Evolutionary conservation across 2,797 vertebrate species (phyloP).

Genomic region (Sebastes minor): DNA sequence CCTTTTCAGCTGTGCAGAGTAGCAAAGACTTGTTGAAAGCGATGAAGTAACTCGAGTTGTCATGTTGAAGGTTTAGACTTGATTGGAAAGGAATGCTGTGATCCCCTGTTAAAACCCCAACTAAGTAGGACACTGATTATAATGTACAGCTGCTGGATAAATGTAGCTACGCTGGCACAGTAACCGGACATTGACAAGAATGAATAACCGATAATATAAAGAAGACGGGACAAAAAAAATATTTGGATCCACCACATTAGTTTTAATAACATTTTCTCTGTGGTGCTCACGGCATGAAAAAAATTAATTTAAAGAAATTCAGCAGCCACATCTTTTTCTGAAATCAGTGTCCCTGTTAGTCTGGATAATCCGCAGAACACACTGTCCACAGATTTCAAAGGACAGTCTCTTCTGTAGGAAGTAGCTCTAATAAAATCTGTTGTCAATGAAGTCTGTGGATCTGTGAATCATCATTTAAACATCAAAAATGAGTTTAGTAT

Average conservation of each 20-base stretch:
- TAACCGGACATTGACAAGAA: not conserved
- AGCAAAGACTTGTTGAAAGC: not conserved
- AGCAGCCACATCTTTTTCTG: not conserved
- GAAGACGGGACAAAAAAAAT: not conserved
- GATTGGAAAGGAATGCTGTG: constrained; percentile 35
- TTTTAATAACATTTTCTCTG: not conserved
- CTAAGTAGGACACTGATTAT: constrained; percentile 26
- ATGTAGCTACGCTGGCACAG: not conserved
- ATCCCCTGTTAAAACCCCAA: not conserved
- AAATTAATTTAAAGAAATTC: not conserved
- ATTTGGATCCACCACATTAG: not conserved
- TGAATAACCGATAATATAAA: not conserved
- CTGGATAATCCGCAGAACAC: not conserved
- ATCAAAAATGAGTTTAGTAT: not conserved
- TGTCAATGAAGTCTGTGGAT: not conserved
- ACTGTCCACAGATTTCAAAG: not conserved
- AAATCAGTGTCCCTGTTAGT: not conserved
- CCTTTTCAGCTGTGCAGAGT: not conserved
- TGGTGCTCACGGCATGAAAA: not conserved
- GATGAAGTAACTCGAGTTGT: not conserved
- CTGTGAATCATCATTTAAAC: not conserved
- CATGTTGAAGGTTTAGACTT: constrained; percentile 17
- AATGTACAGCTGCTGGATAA: not conserved
- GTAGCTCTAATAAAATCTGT: not conserved
- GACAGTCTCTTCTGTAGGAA: not conserved